phyloP scores from a whole-genome alignment of 2,113 vertebrate genomes.

The Indri indri region DNA sequence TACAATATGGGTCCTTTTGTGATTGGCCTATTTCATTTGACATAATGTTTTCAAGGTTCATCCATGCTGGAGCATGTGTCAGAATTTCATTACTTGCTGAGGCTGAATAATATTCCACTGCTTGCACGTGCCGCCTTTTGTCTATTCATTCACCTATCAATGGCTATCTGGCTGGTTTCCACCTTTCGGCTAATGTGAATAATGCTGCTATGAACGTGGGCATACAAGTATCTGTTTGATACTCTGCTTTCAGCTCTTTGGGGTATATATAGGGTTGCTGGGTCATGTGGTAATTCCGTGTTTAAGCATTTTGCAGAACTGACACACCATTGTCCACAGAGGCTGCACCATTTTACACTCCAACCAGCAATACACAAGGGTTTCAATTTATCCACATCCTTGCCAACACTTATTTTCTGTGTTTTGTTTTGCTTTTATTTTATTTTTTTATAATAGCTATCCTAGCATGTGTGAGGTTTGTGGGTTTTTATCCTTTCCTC shows the following conservation, averaged over 20 bases:
- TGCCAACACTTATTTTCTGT: background rate
- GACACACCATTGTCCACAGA: background rate
- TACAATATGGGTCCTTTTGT: background rate
- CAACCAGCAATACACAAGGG: too few relatives aligned
- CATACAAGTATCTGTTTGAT: background rate
- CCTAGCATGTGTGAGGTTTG: background rate
- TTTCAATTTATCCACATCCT: background rate
- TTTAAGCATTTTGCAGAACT: background rate
- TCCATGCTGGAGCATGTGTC: background rate
- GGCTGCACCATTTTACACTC: background rate
- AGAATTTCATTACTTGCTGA: background rate
- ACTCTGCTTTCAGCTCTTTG: background rate
- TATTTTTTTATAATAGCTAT: background rate
- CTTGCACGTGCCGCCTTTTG: fast-evolving
- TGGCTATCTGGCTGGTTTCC: background rate
- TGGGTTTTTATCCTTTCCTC: background rate
- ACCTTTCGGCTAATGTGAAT: background rate
- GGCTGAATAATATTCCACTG: background rate
- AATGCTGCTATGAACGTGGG: background rate
- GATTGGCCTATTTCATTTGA: background rate
- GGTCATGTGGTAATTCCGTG: background rate
- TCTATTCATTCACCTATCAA: background rate
- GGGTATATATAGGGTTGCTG: background rate
- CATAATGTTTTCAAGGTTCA: background rate
- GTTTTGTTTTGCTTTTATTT: background rate